These are phyloP conservation scores for Percopsis omiscomaycus DNA, from an alignment of 2,797 vertebrate genomes.

Conservation along the genomic window DNA sequence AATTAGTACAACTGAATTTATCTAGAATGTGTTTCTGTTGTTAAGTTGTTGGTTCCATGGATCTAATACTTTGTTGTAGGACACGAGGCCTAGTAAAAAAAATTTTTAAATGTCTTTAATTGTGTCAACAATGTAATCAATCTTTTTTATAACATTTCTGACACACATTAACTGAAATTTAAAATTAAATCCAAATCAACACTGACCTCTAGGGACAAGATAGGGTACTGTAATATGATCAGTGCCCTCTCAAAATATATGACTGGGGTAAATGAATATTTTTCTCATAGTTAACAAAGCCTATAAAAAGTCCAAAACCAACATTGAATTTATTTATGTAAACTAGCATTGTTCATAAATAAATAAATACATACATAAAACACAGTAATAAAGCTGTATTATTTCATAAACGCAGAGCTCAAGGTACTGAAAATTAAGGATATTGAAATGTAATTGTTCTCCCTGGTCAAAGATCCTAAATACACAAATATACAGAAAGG, in stretches of 20 bases:
- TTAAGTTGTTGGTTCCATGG: too few relatives aligned
- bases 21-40: too few relatives aligned
- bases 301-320: too few relatives aligned
- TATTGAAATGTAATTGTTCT: neutral
- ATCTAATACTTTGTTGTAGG: too few relatives aligned
- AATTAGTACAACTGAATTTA: too few relatives aligned
- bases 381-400: conserved; percentile 8
- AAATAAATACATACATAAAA: too few relatives aligned
- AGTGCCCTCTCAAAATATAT: neutral
- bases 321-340: too few relatives aligned
- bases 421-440: conserved; percentile 20
- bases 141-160: neutral
- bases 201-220: conserved; percentile 3
- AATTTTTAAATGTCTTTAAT: too few relatives aligned
- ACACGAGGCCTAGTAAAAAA: too few relatives aligned
- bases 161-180: neutral
- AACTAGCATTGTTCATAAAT: too few relatives aligned
- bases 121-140: neutral
- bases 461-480: neutral
- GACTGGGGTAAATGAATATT: neutral
- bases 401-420: conserved; percentile 46
- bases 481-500: neutral
- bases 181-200: neutral
- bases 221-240: neutral
- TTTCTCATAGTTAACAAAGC: too few relatives aligned